phyloP scores from a whole-genome alignment of 2,797 vertebrate genomes.

The Pseudotriccus pelzelni region DNA sequence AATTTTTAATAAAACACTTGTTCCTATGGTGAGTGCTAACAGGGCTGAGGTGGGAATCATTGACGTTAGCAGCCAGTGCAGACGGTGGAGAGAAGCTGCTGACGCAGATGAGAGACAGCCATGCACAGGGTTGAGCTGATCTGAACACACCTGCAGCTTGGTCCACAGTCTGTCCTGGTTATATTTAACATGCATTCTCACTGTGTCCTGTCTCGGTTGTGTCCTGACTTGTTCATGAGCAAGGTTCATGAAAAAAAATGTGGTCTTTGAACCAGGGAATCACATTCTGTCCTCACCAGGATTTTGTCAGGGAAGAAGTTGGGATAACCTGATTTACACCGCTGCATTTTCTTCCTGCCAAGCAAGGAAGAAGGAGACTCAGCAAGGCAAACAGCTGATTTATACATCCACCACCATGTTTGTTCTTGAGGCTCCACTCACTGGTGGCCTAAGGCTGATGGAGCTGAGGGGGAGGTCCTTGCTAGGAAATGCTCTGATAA shows the following conservation, averaged over 20 bases:
- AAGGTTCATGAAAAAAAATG: not conserved
- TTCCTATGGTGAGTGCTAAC: not conserved
- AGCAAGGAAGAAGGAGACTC: not conserved
- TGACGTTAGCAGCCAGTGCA: not conserved
- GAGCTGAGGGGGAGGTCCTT: not conserved
- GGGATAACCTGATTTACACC: not conserved
- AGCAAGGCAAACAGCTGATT: not conserved
- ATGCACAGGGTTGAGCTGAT: not conserved
- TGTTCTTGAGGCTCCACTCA: not conserved
- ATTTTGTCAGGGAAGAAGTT: not conserved
- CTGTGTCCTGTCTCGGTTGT: not conserved
- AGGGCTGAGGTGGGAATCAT: not conserved
- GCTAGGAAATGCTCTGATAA: not conserved
- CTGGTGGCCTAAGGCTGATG: not conserved
- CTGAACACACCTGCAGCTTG: not conserved
- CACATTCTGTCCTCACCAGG: not conserved
- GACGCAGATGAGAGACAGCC: not conserved
- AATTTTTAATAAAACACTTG: not conserved
- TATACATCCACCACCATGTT: not conserved
- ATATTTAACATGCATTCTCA: not conserved
- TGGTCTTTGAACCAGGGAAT: not conserved
- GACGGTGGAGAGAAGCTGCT: not conserved
- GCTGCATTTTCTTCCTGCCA: not conserved
- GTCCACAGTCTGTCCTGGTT: not conserved
- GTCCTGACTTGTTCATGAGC: not conserved